phyloP scores from a whole-genome alignment of 1,140 invertebrate genomes.

The Seison nebaliae region DNA sequence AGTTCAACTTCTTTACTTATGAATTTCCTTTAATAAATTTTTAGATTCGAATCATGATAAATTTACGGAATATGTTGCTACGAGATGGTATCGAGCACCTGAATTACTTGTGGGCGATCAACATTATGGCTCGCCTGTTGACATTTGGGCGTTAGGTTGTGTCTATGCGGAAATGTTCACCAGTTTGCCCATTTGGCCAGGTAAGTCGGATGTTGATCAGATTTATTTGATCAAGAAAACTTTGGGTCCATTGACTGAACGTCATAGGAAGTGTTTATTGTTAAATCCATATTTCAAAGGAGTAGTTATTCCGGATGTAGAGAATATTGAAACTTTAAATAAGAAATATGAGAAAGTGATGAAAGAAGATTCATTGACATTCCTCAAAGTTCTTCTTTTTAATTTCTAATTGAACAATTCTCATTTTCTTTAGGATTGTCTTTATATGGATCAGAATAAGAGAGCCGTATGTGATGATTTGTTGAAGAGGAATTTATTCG shows the following conservation, averaged over 20 bases:
- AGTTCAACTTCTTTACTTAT: neutral
- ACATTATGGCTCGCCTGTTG: conserved; percentile 18
- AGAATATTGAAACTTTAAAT: conserved; percentile 28
- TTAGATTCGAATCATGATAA: conserved; percentile 4
- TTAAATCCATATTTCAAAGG: conserved; percentile 69
- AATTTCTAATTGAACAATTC: too few species aligned
- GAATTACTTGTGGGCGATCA: conserved; percentile 4
- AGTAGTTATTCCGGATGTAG: conserved; percentile 50
- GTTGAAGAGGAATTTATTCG: too few species aligned
- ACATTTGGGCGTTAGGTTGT: conserved; percentile 29
- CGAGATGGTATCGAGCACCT: conserved; percentile 6
- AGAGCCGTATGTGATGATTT: too few species aligned
- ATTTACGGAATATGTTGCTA: conserved; percentile 11
- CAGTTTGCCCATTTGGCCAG: conserved; percentile 32
- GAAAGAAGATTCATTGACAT: too few species aligned
- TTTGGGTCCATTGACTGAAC: conserved; percentile 47
- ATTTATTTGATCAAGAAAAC: conserved; percentile 75
- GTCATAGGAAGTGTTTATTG: conserved; percentile 77
- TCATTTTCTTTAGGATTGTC: too few species aligned
- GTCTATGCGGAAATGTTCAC: conserved; percentile 26
- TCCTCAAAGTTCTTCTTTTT: too few species aligned
- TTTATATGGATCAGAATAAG: too few species aligned
- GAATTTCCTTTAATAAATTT: neutral
- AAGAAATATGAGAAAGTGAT: too few species aligned
- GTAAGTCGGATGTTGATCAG: conserved; percentile 91